These are phyloP conservation scores for Drosophila nigromelanica DNA, from an alignment of 1,140 invertebrate species.

Conservation along the genomic window DNA sequence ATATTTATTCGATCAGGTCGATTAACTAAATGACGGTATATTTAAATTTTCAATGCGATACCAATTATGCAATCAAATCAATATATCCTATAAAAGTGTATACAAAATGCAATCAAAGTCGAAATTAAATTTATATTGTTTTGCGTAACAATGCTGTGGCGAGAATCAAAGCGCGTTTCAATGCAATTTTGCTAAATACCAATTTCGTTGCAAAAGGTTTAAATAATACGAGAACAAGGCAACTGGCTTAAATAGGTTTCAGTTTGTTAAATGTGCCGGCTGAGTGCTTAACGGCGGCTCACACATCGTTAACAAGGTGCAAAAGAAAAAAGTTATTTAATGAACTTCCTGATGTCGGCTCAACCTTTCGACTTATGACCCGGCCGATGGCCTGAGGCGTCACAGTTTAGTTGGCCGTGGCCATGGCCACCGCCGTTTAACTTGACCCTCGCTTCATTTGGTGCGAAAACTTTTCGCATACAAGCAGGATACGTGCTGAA, in stretches of 20 bases:
- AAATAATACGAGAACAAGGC: slow-evolving; percentile 1
- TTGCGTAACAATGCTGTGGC: slow-evolving; percentile 35
- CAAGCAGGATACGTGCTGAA: slow-evolving; percentile 68
- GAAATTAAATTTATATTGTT: slow-evolving; percentile 65
- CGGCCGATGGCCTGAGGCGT: slow-evolving; percentile 12
- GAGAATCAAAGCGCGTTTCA: slow-evolving; percentile 38
- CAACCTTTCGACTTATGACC: slow-evolving; percentile 52
- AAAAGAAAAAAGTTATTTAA: slow-evolving; percentile 53
- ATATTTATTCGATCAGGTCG: no score
- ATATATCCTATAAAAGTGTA: background rate
- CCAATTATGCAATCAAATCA: background rate
- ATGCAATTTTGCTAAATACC: slow-evolving; percentile 16
- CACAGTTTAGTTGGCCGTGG: slow-evolving; percentile 39
- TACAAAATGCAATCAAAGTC: slow-evolving; percentile 67
- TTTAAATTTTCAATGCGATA: no score
- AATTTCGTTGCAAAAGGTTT: background rate
- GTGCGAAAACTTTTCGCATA: slow-evolving; percentile 55
- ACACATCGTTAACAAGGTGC: slow-evolving; percentile 52
- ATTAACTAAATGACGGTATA: no score
- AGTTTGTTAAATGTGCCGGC: slow-evolving; percentile 21
- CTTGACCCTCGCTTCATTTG: slow-evolving; percentile 68
- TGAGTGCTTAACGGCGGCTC: slow-evolving; percentile 40
- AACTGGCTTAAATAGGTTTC: slow-evolving; percentile 27
- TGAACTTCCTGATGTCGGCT: slow-evolving; percentile 72
- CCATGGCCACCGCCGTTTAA: slow-evolving; percentile 21